Percentiles rank a stretch among this genome's conserved stretches.
Conservation (phyloP, 2,113 vertebrate species). For the Mellivora capensis region DNA sequence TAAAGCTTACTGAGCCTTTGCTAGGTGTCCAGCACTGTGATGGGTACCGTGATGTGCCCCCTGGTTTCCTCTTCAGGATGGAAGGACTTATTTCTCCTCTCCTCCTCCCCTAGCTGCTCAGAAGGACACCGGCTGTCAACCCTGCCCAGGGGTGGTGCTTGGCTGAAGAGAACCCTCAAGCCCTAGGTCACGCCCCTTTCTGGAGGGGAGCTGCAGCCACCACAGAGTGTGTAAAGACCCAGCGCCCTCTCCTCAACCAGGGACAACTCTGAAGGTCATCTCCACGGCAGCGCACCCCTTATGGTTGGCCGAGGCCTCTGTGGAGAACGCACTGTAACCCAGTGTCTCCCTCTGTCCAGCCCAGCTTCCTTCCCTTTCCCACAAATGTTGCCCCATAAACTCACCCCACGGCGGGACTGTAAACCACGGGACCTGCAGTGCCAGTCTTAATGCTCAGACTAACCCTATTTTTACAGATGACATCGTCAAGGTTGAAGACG, state of each 20-base stretch:
- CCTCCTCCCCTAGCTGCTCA: background rate
- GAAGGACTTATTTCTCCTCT: background rate
- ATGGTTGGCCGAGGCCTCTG: background rate
- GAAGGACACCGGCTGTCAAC: background rate
- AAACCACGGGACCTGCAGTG: background rate
- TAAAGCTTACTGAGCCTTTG: background rate
- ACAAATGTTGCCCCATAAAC: background rate
- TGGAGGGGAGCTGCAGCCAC: background rate
- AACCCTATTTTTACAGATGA: background rate
- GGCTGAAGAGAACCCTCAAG: background rate
- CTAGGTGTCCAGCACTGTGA: background rate
- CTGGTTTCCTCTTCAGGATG: background rate
- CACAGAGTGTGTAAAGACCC: background rate
- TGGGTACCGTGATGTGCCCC: background rate
- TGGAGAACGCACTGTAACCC: background rate
- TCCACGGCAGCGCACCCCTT: rapidly evolving
- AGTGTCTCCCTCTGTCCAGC: background rate
- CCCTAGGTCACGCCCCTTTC: background rate
- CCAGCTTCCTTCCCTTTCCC: background rate
- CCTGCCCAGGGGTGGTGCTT: background rate
- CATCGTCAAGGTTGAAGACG: slow-evolving; percentile 40
- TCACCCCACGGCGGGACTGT: background rate
- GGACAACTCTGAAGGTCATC: background rate
- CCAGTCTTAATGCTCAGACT: background rate
- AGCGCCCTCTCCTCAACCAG: background rate